Evolutionary conservation across 2,888 invertebrate genomes (phyloP).

Genomic region (Rhamnusium bicolor): DNA sequence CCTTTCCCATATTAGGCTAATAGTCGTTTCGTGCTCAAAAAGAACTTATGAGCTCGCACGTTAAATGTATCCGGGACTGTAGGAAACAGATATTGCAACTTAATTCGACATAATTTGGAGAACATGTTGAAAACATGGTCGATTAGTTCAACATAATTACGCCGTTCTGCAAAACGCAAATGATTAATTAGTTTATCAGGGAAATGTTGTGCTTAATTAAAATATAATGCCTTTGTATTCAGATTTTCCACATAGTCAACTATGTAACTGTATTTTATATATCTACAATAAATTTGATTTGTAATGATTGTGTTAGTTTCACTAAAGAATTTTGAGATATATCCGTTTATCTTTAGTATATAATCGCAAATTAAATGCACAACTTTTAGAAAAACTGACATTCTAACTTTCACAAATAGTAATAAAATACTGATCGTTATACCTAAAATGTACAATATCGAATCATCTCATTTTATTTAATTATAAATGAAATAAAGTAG

Average conservation of each 20-base stretch:
- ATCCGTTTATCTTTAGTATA: too few relatives aligned
- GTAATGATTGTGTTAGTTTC: too few relatives aligned
- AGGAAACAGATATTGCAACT: conserved; percentile 50
- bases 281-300: too few relatives aligned
- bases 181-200: conserved; percentile 51
- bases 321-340: too few relatives aligned
- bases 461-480: too few relatives aligned
- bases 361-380: too few relatives aligned
- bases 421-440: too few relatives aligned
- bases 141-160: conserved; percentile 50
- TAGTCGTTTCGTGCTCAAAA: conserved; percentile 17
- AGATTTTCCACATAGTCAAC: neutral
- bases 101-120: conserved; percentile 51
- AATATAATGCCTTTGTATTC: conserved; percentile 8
- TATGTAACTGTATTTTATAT: neutral
- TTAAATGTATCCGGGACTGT: conserved; percentile 41
- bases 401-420: too few relatives aligned
- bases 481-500: too few relatives aligned
- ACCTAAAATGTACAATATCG: too few relatives aligned
- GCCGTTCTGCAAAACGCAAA: conserved; percentile 41
- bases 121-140: conserved; percentile 51
- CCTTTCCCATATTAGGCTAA: conserved; percentile 20
- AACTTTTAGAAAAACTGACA: too few relatives aligned
- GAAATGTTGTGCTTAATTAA: conserved; percentile 21
- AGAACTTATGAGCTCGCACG: conserved; percentile 12